phyloP scores from a whole-genome alignment of 2,888 invertebrate genomes.

The Palloptera scutellata region DNA sequence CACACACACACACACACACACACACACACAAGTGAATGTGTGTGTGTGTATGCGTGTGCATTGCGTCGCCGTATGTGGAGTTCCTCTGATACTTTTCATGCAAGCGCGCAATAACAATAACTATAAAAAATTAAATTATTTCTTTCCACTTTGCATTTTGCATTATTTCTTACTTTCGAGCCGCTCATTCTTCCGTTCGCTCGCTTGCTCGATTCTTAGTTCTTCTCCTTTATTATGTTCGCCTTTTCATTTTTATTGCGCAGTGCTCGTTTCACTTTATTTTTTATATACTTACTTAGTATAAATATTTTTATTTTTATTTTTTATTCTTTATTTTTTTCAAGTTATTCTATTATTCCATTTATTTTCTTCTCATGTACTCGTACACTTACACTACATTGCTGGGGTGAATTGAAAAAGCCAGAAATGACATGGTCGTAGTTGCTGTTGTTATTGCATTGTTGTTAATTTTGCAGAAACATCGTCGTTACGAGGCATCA shows the following conservation, averaged over 20 bases:
- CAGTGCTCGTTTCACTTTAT: background rate
- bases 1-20: background rate
- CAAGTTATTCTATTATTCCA: too few species aligned
- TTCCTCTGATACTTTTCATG: background rate
- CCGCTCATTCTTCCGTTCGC: background rate
- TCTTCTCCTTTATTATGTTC: background rate
- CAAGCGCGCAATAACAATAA: conserved; percentile 11
- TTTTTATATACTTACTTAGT: background rate
- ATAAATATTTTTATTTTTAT: too few species aligned
- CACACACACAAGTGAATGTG: background rate
- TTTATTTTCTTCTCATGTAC: too few species aligned
- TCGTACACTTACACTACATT: background rate
- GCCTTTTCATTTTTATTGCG: conserved; percentile 5
- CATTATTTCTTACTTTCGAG: background rate
- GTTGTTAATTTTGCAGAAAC: too few species aligned
- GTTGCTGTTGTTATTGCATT: too few species aligned
- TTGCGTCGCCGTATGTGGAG: background rate
- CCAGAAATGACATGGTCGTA: too few species aligned
- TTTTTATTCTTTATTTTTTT: background rate
- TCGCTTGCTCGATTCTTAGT: background rate
- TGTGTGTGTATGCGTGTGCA: conserved; percentile 1
- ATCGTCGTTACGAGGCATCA: background rate
- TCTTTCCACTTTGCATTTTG: conserved; percentile 2
- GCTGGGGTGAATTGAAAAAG: background rate
- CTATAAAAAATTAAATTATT: conserved; percentile 6